Evolutionary conservation across 2,797 vertebrate genomes (phyloP), one percentile per base, ranked within the genome.

Genomic region (Rhynchonycteris naso): DNA sequence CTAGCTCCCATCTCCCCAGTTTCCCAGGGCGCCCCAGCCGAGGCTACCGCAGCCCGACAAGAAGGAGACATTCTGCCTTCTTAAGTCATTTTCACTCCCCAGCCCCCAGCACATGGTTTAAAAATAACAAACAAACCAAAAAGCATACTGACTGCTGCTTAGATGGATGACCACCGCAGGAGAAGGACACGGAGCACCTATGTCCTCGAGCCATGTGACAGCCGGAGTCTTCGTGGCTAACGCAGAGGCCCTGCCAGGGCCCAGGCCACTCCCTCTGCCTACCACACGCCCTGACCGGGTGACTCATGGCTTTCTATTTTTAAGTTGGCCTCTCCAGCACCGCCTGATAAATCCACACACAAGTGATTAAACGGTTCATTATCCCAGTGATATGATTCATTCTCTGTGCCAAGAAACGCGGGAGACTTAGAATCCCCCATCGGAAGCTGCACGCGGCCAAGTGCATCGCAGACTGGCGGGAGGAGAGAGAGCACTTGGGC

Each of bases 361-460:
- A 98, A 97, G 98, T 98, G 98, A 98, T 99, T 98, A 99, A 98
- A 98, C 97, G 98, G 97, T 97, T 98, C 98, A 98, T 99, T 99
- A 99, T 99, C 97, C 97, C 95, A 97, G 96, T 98, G 98, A 98
- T 98, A 98, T 97, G 98, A 99, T 98, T 98, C 98, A 98, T 98
- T 97, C 97, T 95, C 59, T 96, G 97, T 97, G 97, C 96, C 95
- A 97, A 97, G 91, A 98, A 98, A 97, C 90, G 95, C 92, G 84
- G 97, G 95, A 93, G 96, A 95, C 91, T 93, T 89, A 78, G 82
- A 96, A 97, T 92, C 90, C 95, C 79, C 90, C 93, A 43, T 72
- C n/a, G 71, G 92, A 81, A 97, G 43, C 93, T 85, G 93, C 52
- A 65, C 92, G 96, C 97, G 97, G 95, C 98, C 88, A 96, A 98